Percentiles rank a stretch among this genome's conserved stretches.
These are phyloP conservation scores for Eilema caniola DNA, from an alignment of 2,888 invertebrate species.

Conservation along the genomic window DNA sequence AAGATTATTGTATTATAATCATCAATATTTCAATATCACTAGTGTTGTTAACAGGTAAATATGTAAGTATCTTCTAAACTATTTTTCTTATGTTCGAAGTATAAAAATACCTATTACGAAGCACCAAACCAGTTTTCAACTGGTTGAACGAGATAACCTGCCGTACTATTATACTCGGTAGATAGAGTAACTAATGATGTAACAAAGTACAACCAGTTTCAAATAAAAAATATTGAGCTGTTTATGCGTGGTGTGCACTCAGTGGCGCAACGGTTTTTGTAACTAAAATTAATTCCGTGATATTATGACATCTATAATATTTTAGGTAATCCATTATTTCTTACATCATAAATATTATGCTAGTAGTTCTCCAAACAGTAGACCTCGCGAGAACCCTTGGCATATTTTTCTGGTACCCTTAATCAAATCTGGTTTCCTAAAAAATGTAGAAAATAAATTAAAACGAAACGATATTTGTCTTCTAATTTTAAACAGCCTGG, in stretches of 20 bases:
- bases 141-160: conserved; percentile 1
- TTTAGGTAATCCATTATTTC: conserved; percentile 1
- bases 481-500: too few relatives aligned
- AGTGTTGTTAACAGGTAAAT: not conserved
- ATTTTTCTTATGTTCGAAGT: not conserved
- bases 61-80: not conserved
- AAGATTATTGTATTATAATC: not conserved
- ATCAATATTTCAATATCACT: not conserved
- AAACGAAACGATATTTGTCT: too few relatives aligned
- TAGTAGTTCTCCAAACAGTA: too few relatives aligned
- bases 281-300: not conserved
- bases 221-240: conserved; percentile 5
- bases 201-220: not conserved
- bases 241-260: not conserved
- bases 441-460: too few relatives aligned
- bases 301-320: not conserved
- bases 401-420: too few relatives aligned
- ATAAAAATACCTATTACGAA: not conserved
- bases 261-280: not conserved
- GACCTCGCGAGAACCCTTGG: too few relatives aligned
- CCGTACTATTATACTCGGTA: conserved; percentile 2
- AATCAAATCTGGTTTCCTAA: too few relatives aligned
- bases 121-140: not conserved
- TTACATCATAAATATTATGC: too few relatives aligned
- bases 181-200: conserved; percentile 11